Evolutionary conservation across 2,113 vertebrate genomes (phyloP), one percentile per base, ranked within the genome.

Genomic region (Caranx ignobilis): DNA sequence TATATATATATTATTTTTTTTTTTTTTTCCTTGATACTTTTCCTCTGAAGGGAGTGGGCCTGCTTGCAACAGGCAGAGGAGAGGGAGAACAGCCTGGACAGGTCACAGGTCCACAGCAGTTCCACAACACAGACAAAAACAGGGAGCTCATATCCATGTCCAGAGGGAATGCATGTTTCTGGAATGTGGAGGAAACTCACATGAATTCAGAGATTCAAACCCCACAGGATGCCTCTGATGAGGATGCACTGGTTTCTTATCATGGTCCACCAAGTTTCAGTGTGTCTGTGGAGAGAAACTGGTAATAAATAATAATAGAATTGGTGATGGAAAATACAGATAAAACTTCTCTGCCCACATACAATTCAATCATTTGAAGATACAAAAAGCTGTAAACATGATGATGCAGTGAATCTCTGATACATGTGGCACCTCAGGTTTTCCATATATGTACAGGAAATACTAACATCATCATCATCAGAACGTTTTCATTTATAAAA

Each of bases 61-160:
- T 72, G 75, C 75, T 56, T 66, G 68, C 35, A 62, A 52, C n/a
- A 57, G 34, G 48, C 26, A 56, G 57, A 73, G 15, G 61, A 50
- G 64, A 56, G 26, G 26, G n/a, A 18, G 37, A 60, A 79, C 39
- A 71, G 39, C 35, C 60, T 2, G 67, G 32, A 39, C 60, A 82
- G 78, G 73, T 85, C 66, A 68, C 6, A 19, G 5, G 31, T 75
- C 31, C n/a, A 19, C n/a, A 15, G 41, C 70, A n/a, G 35, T 50
- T 66, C 37, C 26, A 60, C 47, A 57, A 60, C 19, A 71, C 19
- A 76, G 39, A 9, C 35, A 64, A 35, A 47, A 26, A 71, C 32
- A 13, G 11, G 54, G 0, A 34, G 21, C 50, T 50, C 35, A 81
- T 67, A 37, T 71, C 41, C 59, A 56, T 6, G 5, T 54, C 62